Percentiles rank a stretch among this genome's conserved stretches.
phyloP scores from a whole-genome alignment of 2,113 vertebrate species.

The Gymnorhina tibicen region DNA sequence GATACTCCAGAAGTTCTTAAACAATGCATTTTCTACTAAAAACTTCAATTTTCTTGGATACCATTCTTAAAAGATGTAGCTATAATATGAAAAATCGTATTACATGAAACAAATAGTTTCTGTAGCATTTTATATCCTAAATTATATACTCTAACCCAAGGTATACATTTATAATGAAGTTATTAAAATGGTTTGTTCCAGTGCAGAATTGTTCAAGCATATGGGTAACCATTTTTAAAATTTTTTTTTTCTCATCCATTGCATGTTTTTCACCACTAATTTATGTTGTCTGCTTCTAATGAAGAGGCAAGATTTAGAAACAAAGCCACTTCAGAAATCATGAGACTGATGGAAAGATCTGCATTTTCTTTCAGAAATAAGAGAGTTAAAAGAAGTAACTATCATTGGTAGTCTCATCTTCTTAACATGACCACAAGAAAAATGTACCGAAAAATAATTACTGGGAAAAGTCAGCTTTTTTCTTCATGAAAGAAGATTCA shows the following conservation, averaged over 20 bases:
- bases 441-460: neutral
- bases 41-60: neutral
- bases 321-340: neutral
- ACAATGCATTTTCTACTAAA: neutral
- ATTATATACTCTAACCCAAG: neutral
- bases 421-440: neutral
- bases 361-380: neutral
- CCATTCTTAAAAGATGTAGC: neutral
- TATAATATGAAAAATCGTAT: neutral
- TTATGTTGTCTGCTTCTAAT: neutral
- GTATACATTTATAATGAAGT: neutral
- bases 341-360: neutral
- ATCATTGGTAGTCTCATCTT: neutral
- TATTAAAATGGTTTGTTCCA: neutral
- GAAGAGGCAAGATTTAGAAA: neutral
- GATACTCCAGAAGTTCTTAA: neutral
- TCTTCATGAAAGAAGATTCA: neutral
- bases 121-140: neutral
- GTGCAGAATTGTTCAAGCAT: neutral
- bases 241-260: neutral
- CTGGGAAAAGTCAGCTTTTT: neutral
- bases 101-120: neutral
- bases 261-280: neutral
- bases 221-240: neutral
- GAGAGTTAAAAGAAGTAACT: neutral